phyloP scores from a whole-genome alignment of 2,888 invertebrate genomes.

The Iphiclides podalirius region DNA sequence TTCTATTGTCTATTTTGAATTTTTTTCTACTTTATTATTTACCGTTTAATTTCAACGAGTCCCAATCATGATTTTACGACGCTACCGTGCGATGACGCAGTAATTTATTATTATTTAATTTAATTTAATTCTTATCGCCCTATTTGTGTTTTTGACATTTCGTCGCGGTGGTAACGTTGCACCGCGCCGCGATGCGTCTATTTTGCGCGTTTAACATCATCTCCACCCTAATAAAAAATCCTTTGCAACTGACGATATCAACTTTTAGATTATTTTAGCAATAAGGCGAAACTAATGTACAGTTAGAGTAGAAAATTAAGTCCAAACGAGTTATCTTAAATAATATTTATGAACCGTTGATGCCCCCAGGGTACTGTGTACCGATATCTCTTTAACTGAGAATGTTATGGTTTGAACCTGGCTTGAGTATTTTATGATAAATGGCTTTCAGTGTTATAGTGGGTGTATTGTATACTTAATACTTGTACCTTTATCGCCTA shows the following conservation, averaged over 20 bases:
- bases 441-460: constrained; percentile 71
- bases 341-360: constrained; percentile 70
- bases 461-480: constrained; percentile 58
- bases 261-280: constrained; percentile 79
- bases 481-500: constrained; percentile 47
- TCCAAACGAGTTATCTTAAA: constrained; percentile 74
- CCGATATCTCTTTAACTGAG: constrained; percentile 53
- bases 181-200: no score
- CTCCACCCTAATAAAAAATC: constrained; percentile 39
- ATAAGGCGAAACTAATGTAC: constrained; percentile 82
- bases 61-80: constrained; percentile 65
- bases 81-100: constrained; percentile 71
- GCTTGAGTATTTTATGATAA: constrained; percentile 58
- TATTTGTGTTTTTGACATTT: constrained; percentile 41
- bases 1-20: constrained; percentile 30
- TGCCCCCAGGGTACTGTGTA: constrained; percentile 70
- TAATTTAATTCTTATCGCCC: constrained; percentile 39
- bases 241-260: constrained; percentile 73
- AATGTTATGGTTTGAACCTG: constrained; percentile 63
- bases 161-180: constrained; percentile 34
- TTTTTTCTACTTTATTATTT: not conserved
- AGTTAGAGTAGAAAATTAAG: constrained; percentile 81
- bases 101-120: constrained; percentile 57
- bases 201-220: constrained; percentile 62
- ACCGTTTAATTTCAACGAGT: constrained; percentile 38